phyloP scores from a whole-genome alignment of 2,797 vertebrate species.

The Tapera naevia region DNA sequence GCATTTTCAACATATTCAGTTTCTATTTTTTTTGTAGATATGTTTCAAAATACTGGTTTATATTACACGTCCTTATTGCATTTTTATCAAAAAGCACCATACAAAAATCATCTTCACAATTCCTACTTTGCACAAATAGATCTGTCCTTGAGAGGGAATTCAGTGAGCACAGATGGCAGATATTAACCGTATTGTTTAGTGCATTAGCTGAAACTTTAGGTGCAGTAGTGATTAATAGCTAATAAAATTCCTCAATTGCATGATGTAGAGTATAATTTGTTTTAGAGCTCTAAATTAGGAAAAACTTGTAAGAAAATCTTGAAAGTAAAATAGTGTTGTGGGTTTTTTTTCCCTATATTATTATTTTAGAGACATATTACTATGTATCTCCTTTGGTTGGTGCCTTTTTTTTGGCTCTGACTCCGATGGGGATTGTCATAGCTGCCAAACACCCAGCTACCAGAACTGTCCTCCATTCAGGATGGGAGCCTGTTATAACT shows the following conservation, averaged over 20 bases:
- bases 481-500: slow-evolving; percentile 97
- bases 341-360: neutral
- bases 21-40: neutral
- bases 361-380: slow-evolving; percentile 84
- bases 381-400: slow-evolving; percentile 92
- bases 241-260: neutral
- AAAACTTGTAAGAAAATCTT: neutral
- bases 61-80: neutral
- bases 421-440: slow-evolving; percentile 93
- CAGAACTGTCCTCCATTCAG: slow-evolving; percentile 93
- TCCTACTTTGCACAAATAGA: neutral
- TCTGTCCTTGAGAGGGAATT: neutral
- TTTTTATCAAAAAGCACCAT: neutral
- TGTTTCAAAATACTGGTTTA: neutral
- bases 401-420: slow-evolving; percentile 93
- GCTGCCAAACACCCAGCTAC: slow-evolving; percentile 96
- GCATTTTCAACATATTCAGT: neutral
- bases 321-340: neutral
- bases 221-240: neutral
- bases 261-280: neutral
- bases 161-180: neutral
- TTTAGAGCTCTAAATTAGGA: neutral
- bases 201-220: neutral
- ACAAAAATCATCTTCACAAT: neutral
- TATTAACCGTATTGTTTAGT: neutral